Conservation (phyloP, 2,797 vertebrate species). For the Micropoecilia bifurca region DNA sequence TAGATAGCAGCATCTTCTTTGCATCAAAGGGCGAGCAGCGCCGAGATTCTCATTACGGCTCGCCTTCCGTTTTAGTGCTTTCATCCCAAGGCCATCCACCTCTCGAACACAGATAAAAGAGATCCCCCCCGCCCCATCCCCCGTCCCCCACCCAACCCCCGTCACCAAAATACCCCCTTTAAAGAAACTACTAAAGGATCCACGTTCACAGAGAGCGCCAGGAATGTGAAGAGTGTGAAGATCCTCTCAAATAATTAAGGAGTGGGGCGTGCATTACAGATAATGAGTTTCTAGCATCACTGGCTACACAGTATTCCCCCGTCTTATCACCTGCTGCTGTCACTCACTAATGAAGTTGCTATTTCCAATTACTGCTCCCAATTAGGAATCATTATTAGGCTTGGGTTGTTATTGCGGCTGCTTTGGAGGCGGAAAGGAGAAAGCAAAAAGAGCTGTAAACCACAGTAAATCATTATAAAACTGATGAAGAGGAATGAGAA, state of each 20-base stretch:
- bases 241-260: constrained; percentile 78
- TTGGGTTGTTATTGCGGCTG: constrained; percentile 58
- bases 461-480: neutral
- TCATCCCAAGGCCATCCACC: constrained; percentile 67
- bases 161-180: constrained; percentile 43
- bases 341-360: constrained; percentile 83
- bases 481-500: neutral
- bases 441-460: constrained; percentile 26
- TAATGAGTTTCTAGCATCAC: constrained; percentile 81
- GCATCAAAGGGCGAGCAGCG: constrained; percentile 63
- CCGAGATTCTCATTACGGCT: constrained; percentile 67
- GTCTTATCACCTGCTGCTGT: constrained; percentile 82
- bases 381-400: constrained; percentile 79
- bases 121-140: constrained; percentile 20
- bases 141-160: too few species aligned
- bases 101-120: constrained; percentile 64
- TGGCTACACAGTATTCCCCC: constrained; percentile 74
- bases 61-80: constrained; percentile 65
- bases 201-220: constrained; percentile 35
- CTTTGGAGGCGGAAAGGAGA: constrained; percentile 35
- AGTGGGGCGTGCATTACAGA: constrained; percentile 62
- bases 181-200: constrained; percentile 58
- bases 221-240: constrained; percentile 46
- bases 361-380: constrained; percentile 79
- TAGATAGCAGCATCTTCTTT: constrained; percentile 55